Conservation (phyloP, 2,888 invertebrate species). For the Brachyptera risi region DNA sequence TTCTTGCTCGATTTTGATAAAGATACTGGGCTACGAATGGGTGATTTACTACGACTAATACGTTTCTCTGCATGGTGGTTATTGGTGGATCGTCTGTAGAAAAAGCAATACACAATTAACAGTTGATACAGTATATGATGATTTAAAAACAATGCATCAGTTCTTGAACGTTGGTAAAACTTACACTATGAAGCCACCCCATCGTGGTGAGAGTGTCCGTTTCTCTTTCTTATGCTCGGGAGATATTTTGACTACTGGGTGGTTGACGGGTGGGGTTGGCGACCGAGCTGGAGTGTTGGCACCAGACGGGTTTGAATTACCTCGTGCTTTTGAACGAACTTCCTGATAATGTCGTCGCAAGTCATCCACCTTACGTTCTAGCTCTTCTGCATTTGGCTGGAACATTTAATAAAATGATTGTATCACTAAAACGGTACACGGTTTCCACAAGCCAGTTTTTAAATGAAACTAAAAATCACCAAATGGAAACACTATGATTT, state of each 20-base stretch:
- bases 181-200: slow-evolving; percentile 8
- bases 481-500: no score
- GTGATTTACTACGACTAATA: slow-evolving; percentile 45
- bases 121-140: no score
- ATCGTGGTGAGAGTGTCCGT: not conserved
- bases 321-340: slow-evolving; percentile 51
- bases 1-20: slow-evolving; percentile 40
- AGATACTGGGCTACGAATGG: slow-evolving; percentile 44
- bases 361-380: slow-evolving; percentile 71
- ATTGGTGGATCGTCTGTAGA: not conserved
- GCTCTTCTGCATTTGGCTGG: slow-evolving; percentile 63
- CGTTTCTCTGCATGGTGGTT: slow-evolving; percentile 39
- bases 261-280: slow-evolving; percentile 56
- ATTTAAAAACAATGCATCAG: no score
- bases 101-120: no score
- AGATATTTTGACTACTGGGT: slow-evolving; percentile 1
- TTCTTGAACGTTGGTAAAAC: not conserved
- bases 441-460: no score
- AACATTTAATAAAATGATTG: no score
- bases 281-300: slow-evolving; percentile 64
- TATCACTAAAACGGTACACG: no score
- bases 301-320: slow-evolving; percentile 45
- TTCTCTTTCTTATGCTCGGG: slow-evolving; percentile 12
- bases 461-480: no score
- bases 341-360: slow-evolving; percentile 67